A percentile compares a stretch with the other conserved stretches of the same genome.
Evolutionary conservation across 2,797 vertebrate genomes (phyloP).

Genomic region (Botia kubotai): DNA sequence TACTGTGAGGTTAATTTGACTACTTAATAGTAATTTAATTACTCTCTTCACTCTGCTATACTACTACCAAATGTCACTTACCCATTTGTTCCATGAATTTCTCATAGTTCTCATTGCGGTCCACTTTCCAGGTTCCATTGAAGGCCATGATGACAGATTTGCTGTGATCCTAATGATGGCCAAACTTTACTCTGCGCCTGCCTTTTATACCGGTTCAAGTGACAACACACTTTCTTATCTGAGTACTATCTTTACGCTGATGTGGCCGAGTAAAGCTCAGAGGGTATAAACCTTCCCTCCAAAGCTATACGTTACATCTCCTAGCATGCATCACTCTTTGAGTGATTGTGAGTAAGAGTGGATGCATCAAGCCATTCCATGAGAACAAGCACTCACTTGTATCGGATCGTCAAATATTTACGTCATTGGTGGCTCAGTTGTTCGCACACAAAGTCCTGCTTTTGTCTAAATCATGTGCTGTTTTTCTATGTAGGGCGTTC

Average conservation of each 20-base stretch:
- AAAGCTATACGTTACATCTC: constrained; percentile 26
- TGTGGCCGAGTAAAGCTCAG: constrained; percentile 90
- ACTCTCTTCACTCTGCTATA: not conserved
- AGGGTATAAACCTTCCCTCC: constrained; percentile 35
- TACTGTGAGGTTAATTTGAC: not conserved
- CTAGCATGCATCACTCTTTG: constrained; percentile 30
- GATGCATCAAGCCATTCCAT: constrained; percentile 20
- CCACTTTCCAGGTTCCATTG: constrained; percentile 88
- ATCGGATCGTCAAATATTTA: constrained; percentile 7
- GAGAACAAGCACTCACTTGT: constrained; percentile 54
- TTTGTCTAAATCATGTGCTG: constrained; percentile 16
- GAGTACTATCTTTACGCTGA: constrained; percentile 76
- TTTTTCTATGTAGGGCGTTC: constrained; percentile 35
- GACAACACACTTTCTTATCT: constrained; percentile 81
- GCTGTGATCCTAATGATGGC: constrained; percentile 51
- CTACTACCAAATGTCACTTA: constrained; percentile 70
- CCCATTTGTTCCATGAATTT: constrained; percentile 96
- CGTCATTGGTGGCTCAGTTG: constrained; percentile 15
- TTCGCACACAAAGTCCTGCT: constrained; percentile 22
- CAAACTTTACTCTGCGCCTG: constrained; percentile 2
- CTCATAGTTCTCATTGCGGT: constrained; percentile 92
- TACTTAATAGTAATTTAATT: not conserved
- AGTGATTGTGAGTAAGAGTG: not conserved
- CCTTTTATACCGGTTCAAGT: constrained; percentile 67
- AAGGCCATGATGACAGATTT: constrained; percentile 82